Evolutionary conservation across 2,797 vertebrate species (phyloP).

Genomic region (Macrochelys suwanniensis): DNA sequence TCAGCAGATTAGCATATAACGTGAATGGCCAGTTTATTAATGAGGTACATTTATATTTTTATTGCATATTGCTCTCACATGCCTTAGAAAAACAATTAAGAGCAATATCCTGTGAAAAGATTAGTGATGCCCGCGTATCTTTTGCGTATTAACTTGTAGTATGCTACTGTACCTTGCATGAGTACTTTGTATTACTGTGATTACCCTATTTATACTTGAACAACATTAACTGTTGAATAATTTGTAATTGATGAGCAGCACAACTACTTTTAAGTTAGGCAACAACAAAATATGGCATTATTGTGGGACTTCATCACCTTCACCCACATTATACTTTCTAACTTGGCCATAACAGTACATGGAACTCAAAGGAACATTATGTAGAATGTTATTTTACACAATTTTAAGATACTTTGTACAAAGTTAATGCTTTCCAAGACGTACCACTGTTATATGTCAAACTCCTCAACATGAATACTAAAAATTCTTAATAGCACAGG

Average conservation of each 20-base stretch:
- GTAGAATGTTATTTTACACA: not conserved
- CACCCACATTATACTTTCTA: not conserved
- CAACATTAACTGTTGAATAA: not conserved
- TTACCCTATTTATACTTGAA: not conserved
- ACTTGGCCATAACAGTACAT: not conserved
- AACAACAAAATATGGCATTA: not conserved
- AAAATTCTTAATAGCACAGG: not conserved
- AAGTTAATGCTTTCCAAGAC: not conserved
- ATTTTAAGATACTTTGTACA: not conserved
- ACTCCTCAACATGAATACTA: constrained; percentile 10
- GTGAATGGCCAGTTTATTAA: not conserved
- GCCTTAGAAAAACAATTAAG: not conserved
- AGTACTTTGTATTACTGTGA: not conserved
- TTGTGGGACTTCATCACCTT: not conserved
- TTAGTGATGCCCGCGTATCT: not conserved
- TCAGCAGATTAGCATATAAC: not conserved
- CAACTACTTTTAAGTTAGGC: not conserved
- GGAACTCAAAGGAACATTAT: not conserved
- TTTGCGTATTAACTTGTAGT: not conserved
- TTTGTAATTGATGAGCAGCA: not conserved
- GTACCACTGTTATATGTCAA: not conserved
- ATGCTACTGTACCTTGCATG: not conserved
- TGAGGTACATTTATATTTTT: not conserved
- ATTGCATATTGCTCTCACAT: not conserved
- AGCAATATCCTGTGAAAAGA: not conserved